These are phyloP conservation scores for Amphimedon queenslandica DNA, from an alignment of 37 sponge, comb jelly and placozoan genomes.

Conservation along the genomic window DNA sequence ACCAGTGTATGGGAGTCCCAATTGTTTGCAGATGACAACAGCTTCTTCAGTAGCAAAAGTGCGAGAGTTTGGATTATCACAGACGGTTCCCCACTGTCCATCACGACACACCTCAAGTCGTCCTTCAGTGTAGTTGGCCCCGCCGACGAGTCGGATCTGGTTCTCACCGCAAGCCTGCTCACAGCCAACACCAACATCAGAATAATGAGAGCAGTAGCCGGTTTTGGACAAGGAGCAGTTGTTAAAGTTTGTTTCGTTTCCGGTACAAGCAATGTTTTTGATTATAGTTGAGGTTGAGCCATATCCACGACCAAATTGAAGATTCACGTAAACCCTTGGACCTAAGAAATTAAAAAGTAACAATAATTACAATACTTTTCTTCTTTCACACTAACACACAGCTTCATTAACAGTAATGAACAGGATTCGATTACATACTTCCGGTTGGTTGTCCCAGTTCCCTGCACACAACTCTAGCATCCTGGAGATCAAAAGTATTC, in stretches of 20 bases:
- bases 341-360: not conserved
- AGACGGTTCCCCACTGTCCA: not conserved
- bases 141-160: not conserved
- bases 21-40: not conserved
- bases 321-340: not conserved
- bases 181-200: not conserved
- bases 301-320: not conserved
- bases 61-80: not conserved
- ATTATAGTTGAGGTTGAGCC: no score
- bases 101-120: not conserved
- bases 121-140: not conserved
- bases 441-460: slow-evolving; percentile 10
- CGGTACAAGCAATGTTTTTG: not conserved
- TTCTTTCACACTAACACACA: not conserved
- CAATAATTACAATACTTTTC: not conserved
- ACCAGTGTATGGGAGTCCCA: not conserved
- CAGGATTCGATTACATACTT: not conserved
- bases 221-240: not conserved
- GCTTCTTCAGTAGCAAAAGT: not conserved
- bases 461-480: slow-evolving; percentile 32
- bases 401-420: not conserved
- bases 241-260: not conserved
- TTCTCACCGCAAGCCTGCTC: not conserved
- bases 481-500: not conserved
- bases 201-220: not conserved